These are phyloP conservation scores for Platycheirus albimanus DNA, from an alignment of 2,888 invertebrate species.

Conservation along the genomic window DNA sequence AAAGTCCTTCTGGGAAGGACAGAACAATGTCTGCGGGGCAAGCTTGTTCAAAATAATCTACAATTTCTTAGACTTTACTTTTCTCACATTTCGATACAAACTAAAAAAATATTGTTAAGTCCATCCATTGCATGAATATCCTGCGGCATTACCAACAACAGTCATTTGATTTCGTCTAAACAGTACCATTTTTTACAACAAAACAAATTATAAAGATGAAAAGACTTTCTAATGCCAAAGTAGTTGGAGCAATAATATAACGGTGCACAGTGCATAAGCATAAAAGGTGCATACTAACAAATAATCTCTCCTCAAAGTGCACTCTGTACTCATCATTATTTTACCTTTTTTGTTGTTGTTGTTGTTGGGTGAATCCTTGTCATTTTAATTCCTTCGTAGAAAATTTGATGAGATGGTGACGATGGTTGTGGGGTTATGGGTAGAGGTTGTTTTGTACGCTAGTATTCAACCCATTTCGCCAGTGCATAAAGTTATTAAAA, in stretches of 20 bases:
- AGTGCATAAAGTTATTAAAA: slow-evolving; percentile 35
- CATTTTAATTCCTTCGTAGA: slow-evolving; percentile 48
- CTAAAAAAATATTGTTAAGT: slow-evolving; percentile 28
- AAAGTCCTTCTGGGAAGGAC: no score
- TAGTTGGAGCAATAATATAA: slow-evolving; percentile 37
- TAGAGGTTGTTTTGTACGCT: not conserved
- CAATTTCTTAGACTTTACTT: no score
- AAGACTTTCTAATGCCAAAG: slow-evolving; percentile 53
- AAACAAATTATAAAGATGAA: slow-evolving; percentile 42
- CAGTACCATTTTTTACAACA: slow-evolving; percentile 14
- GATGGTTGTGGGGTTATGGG: not conserved
- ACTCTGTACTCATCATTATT: slow-evolving; percentile 48
- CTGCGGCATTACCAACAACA: slow-evolving; percentile 10
- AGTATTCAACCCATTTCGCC: slow-evolving; percentile 29
- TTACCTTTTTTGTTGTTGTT: slow-evolving; percentile 16
- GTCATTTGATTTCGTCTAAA: slow-evolving; percentile 50
- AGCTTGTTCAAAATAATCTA: no score
- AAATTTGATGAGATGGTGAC: not conserved
- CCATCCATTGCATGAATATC: slow-evolving; percentile 5
- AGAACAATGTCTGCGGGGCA: no score
- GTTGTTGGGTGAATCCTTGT: slow-evolving; percentile 25
- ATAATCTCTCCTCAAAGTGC: slow-evolving; percentile 37
- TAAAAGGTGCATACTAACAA: slow-evolving; percentile 54
- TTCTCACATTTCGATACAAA: no score
- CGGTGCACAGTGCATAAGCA: slow-evolving; percentile 50